These are phyloP conservation scores for Delia radicum DNA, from an alignment of 1,140 invertebrate species.

Conservation along the genomic window DNA sequence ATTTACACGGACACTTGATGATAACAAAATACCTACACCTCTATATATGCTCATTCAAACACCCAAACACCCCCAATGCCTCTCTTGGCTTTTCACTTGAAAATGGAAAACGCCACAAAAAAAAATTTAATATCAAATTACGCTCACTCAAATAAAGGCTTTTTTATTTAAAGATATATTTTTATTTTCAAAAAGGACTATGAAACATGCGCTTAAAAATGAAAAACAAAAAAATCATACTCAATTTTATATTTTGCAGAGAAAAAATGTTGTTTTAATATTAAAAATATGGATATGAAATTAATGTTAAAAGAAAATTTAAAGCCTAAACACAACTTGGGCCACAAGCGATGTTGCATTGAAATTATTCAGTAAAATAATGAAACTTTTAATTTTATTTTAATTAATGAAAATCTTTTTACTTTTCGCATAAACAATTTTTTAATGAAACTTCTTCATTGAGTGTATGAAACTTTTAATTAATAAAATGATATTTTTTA, in stretches of 20 bases:
- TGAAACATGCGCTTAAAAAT: neutral
- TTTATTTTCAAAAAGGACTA: neutral
- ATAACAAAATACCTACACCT: neutral
- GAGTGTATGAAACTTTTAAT: no score
- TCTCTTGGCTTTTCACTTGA: neutral
- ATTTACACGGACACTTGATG: neutral
- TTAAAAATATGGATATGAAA: neutral
- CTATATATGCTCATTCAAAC: neutral
- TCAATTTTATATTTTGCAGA: neutral
- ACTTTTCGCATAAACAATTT: no score
- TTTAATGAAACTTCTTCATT: no score
- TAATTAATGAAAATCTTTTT: no score
- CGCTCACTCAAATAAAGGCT: neutral
- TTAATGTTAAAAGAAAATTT: no score
- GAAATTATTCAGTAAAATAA: no score
- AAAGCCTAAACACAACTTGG: no score
- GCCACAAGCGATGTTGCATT: no score
- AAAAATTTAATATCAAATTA: neutral
- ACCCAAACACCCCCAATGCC: neutral
- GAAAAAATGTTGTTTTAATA: neutral
- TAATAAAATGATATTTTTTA: no score
- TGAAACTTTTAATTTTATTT: no score
- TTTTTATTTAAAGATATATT: neutral
- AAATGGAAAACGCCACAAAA: neutral
- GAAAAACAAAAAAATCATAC: neutral